Conservation (phyloP, 1,140 invertebrate genomes). For the Bradynema listronoti region DNA sequence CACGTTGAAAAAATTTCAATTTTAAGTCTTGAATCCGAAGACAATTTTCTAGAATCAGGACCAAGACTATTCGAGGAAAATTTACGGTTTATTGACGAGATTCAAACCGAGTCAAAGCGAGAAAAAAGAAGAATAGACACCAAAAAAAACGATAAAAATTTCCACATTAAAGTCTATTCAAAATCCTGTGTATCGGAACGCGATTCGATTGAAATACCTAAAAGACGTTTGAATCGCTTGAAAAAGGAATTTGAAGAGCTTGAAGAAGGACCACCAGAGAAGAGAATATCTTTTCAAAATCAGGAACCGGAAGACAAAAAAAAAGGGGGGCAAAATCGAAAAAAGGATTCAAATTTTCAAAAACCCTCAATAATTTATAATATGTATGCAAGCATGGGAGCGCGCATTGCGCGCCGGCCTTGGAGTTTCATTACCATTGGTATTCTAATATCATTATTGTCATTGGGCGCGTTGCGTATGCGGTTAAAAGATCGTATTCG, state of each 20-base stretch:
- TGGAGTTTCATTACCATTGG: not conserved
- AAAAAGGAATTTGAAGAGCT: not conserved
- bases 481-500: conserved; percentile 9
- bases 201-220: too few species aligned
- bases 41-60: too few species aligned
- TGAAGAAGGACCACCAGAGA: not conserved
- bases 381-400: not conserved
- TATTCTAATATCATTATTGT: not conserved
- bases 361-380: not conserved
- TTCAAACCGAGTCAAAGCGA: too few species aligned
- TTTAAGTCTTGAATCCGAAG: too few species aligned
- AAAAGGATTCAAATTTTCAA: not conserved
- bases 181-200: too few species aligned
- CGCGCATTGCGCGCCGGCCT: not conserved
- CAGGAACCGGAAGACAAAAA: not conserved
- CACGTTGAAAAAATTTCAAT: too few species aligned
- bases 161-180: too few species aligned
- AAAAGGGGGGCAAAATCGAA: not conserved
- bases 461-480: conserved; percentile 4
- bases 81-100: too few species aligned
- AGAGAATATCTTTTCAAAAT: not conserved
- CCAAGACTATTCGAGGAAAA: too few species aligned
- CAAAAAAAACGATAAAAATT: too few species aligned
- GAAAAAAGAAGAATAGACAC: too few species aligned
- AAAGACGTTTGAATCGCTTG: too few species aligned